Base-by-base conservation (phyloP, 2,113 vertebrate species). In the Emydura subglobosa region DNA sequence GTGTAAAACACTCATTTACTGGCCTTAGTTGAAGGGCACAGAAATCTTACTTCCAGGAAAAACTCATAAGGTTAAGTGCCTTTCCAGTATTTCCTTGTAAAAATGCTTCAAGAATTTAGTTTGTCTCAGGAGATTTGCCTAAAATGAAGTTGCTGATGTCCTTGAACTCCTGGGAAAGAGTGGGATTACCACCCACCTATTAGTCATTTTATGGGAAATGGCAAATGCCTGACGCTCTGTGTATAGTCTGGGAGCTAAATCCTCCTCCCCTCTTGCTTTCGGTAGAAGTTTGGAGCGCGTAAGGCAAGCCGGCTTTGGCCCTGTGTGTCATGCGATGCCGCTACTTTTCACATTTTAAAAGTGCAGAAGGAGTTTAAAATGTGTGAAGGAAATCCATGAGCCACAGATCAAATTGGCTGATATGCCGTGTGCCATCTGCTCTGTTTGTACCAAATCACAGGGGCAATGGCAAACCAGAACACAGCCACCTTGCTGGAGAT, bases 1-100 rank as follows among this genome's bases (percentile, higher is more conserved):
- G 53, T 7, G 24, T 79, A 86, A 95, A 94, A 95, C 31, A 51
- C 88, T 59, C 72, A 79, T 25, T 79, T 95, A 94, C 79, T 83
- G 85, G 54, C 39, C 89, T 93, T n/a, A 53, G 50, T 76, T 84
- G 87, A n/a, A 74, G 39, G 68, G 10, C 68, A 74, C 25, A n/a
- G 72, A 34, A 86, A 49, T 49, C 34, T 47, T 31, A 86, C 82
- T 82, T 85, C 16, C 65, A 80, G 57, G 72, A 87, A 65, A 91
- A 85, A 82, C 21, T 22, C 68, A 39, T 74, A 42, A 44, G 72
- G 65, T 4, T 0, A 29, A 79, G 84, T 5, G 57, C 47, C 89
- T 91, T 87, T 91, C n/a, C 72, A 72, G 79, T 79, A 92, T 65
- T 50, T 14, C 61, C 29, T 57, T 61, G 13, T 17, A 42, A 34